A percentile compares a stretch with the other conserved stretches of the same genome.
These are phyloP conservation scores for Jacana jacana DNA, from an alignment of 2,113 vertebrate genomes.

Conservation along the genomic window DNA sequence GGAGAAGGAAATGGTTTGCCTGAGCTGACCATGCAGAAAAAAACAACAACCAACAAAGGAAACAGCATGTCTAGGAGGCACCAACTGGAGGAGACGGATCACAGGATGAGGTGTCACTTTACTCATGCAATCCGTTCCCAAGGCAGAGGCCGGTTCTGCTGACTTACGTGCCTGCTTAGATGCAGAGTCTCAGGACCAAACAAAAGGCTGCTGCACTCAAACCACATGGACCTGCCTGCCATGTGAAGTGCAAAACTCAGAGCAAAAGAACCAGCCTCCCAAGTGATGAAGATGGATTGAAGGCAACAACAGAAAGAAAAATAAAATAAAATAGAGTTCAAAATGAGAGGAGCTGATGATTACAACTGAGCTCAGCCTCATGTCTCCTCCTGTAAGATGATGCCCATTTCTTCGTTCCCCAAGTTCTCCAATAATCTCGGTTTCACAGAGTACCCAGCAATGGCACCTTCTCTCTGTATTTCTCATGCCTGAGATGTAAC, in stretches of 20 bases:
- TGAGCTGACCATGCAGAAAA: neutral
- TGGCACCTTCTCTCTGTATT: neutral
- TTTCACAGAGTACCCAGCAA: neutral
- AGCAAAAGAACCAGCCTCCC: neutral
- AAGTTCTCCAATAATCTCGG: neutral
- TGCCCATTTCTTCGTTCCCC: neutral
- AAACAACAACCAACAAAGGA: neutral
- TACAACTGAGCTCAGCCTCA: neutral
- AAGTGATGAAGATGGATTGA: neutral
- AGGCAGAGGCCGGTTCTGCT: neutral
- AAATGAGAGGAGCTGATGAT: neutral
- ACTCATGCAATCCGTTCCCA: neutral
- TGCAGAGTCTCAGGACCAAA: neutral
- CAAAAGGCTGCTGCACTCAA: neutral
- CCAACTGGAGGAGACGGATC: neutral
- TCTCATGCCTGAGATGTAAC: neutral
- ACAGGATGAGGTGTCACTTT: neutral
- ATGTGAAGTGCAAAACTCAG: neutral
- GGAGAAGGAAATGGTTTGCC: neutral
- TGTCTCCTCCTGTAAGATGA: neutral
- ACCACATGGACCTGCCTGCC: rapidly evolving
- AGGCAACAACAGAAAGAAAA: neutral
- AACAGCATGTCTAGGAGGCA: neutral
- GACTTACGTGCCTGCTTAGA: neutral
- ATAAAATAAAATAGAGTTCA: neutral